These are phyloP conservation scores for Microdon myrmicae DNA, from an alignment of 2,888 invertebrate genomes.

Conservation along the genomic window DNA sequence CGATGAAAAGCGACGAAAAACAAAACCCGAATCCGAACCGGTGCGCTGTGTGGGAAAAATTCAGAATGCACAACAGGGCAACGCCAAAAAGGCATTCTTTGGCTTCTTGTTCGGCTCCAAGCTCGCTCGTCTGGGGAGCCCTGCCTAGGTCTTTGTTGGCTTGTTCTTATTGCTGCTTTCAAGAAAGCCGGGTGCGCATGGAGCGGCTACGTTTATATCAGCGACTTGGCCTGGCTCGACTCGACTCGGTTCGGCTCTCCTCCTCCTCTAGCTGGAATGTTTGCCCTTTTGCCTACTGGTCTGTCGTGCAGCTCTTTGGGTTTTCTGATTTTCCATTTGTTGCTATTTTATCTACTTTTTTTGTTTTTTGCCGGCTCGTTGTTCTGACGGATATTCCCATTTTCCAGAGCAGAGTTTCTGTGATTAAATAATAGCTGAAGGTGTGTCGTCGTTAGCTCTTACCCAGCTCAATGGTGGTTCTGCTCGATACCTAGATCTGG, in stretches of 20 bases:
- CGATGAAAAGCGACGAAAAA: slow-evolving; percentile 35
- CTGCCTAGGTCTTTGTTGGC: too few species aligned
- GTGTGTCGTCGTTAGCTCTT: slow-evolving; percentile 53
- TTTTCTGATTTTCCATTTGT: slow-evolving; percentile 44
- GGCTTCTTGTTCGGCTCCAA: slow-evolving; percentile 4
- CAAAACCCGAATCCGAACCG: slow-evolving; percentile 39
- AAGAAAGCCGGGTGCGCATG: slow-evolving; percentile 8
- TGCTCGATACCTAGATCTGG: too few species aligned
- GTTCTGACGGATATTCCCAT: slow-evolving; percentile 30
- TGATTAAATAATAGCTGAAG: slow-evolving; percentile 57
- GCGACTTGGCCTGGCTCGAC: background rate
- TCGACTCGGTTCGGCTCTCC: slow-evolving; percentile 14
- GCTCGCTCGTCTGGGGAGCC: background rate
- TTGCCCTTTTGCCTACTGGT: slow-evolving; percentile 43
- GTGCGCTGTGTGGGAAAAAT: slow-evolving; percentile 49
- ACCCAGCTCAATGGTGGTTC: too few species aligned
- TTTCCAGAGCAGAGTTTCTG: slow-evolving; percentile 50
- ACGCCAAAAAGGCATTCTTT: slow-evolving; percentile 49
- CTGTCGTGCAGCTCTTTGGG: slow-evolving; percentile 44
- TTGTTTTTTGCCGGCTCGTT: slow-evolving; percentile 23
- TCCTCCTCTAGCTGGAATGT: slow-evolving; percentile 33
- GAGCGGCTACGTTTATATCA: too few species aligned
- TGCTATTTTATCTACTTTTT: slow-evolving; percentile 9
- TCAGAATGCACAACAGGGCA: slow-evolving; percentile 46
- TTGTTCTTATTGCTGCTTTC: too few species aligned